These are phyloP conservation scores for Proctacanthus coquilletti DNA, from an alignment of 1,140 invertebrate species.

Conservation along the genomic window DNA sequence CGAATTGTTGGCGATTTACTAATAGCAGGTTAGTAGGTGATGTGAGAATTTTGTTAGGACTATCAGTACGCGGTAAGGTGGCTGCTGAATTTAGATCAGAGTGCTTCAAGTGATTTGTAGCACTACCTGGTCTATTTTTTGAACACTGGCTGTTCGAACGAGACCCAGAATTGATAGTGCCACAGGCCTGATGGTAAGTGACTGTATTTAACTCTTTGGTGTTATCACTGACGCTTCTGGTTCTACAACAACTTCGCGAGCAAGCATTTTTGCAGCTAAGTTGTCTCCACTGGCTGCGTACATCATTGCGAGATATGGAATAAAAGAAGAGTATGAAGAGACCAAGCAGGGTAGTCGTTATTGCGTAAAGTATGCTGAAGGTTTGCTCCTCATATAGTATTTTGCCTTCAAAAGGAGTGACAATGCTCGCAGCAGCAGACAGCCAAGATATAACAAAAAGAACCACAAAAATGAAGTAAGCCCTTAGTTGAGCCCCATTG, in stretches of 20 bases:
- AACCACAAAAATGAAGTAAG: conserved; percentile 59
- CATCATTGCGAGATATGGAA: conserved; percentile 67
- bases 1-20: conserved; percentile 43
- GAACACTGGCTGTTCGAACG: conserved; percentile 45
- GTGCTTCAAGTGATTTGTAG: conserved; percentile 2
- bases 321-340: conserved; percentile 77
- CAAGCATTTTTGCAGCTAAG: conserved; percentile 27
- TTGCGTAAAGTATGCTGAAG: conserved; percentile 61
- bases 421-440: conserved; percentile 39
- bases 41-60: conserved; percentile 12
- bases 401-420: conserved; percentile 5
- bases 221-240: conserved; percentile 48
- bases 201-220: conserved; percentile 31
- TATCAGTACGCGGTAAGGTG: conserved; percentile 15
- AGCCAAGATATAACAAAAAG: conserved; percentile 63
- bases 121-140: conserved; percentile 18
- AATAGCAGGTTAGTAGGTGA: no score
- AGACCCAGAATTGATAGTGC: conserved; percentile 35
- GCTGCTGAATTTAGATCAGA: conserved; percentile 5
- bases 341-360: conserved; percentile 53
- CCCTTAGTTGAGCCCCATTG: conserved; percentile 62
- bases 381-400: conserved; percentile 53
- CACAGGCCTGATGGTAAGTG: conserved; percentile 12
- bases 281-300: conserved; percentile 53
- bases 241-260: conserved; percentile 39